phyloP scores from a whole-genome alignment of 2,797 vertebrate genomes.

The Aphelocoma californica region DNA sequence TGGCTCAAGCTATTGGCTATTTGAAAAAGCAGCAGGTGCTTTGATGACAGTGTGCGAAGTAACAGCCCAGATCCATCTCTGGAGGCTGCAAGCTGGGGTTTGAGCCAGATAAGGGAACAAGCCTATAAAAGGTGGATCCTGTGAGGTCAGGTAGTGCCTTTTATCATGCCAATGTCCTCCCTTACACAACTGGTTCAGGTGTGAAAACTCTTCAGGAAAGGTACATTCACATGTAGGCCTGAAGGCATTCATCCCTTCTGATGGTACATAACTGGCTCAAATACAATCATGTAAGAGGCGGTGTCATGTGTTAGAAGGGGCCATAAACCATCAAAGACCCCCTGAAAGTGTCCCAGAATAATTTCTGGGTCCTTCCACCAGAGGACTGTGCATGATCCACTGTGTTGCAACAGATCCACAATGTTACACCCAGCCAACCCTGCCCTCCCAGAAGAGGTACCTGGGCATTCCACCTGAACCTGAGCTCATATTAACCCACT shows the following conservation, averaged over 20 bases:
- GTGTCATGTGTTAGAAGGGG: neutral
- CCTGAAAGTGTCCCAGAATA: neutral
- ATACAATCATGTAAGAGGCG: neutral
- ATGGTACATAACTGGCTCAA: neutral
- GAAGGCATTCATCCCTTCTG: neutral
- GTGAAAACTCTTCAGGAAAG: neutral
- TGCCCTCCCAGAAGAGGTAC: neutral
- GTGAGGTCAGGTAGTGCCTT: neutral
- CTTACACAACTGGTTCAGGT: neutral
- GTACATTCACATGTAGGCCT: rapidly evolving
- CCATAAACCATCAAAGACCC: neutral
- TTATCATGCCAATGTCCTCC: too few relatives aligned
- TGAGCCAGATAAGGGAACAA: neutral
- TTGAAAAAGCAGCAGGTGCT: neutral
- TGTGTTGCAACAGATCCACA: neutral
- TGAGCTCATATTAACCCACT: neutral
- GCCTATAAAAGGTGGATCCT: neutral
- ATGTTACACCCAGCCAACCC: neutral
- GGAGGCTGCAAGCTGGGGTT: neutral
- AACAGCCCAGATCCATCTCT: neutral
- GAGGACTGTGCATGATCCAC: too few relatives aligned
- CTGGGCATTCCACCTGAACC: neutral
- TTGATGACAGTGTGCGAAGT: too few relatives aligned
- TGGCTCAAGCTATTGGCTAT: neutral
- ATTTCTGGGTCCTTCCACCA: neutral